These are phyloP conservation scores for Leptarthrus brevirostris DNA, from an alignment of 2,888 invertebrate species.

Conservation along the genomic window DNA sequence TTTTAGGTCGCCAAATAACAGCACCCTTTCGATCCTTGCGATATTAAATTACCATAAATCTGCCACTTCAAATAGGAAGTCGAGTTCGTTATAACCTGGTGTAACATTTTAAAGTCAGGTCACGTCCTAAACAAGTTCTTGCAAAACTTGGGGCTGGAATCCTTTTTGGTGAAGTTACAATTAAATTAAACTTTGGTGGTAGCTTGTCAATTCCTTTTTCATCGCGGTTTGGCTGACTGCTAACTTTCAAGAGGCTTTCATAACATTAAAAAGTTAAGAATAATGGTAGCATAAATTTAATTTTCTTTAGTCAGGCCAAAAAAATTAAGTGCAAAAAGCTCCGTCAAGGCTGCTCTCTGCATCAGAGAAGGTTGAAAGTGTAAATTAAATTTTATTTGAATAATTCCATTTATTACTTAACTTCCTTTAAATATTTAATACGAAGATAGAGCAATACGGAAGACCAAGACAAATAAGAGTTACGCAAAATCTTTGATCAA, in stretches of 20 bases:
- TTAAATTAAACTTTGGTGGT: conserved; percentile 53
- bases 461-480: too few relatives aligned
- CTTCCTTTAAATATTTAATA: too few relatives aligned
- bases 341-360: too few relatives aligned
- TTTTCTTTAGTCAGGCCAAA: not conserved
- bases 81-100: conserved; percentile 46
- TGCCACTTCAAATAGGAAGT: conserved; percentile 50
- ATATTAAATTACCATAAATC: conserved; percentile 53
- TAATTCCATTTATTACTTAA: too few relatives aligned
- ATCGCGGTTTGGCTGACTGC: conserved; percentile 1
- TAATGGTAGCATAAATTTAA: conserved; percentile 16
- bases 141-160: conserved; percentile 14
- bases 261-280: conserved; percentile 40
- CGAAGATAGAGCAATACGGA: too few relatives aligned
- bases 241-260: conserved; percentile 38
- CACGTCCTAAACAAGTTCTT: conserved; percentile 37
- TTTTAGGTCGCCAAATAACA: conserved; percentile 36
- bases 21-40: conserved; percentile 37
- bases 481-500: too few relatives aligned
- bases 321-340: too few relatives aligned
- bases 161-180: conserved; percentile 50
- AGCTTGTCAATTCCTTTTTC: conserved; percentile 40
- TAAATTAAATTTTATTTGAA: too few relatives aligned
- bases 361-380: too few relatives aligned
- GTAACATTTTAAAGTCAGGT: conserved; percentile 44